Evolutionary conservation across 2,113 vertebrate species (phyloP), one percentile per base, ranked within the genome.

Genomic region (Piprites chloris): DNA sequence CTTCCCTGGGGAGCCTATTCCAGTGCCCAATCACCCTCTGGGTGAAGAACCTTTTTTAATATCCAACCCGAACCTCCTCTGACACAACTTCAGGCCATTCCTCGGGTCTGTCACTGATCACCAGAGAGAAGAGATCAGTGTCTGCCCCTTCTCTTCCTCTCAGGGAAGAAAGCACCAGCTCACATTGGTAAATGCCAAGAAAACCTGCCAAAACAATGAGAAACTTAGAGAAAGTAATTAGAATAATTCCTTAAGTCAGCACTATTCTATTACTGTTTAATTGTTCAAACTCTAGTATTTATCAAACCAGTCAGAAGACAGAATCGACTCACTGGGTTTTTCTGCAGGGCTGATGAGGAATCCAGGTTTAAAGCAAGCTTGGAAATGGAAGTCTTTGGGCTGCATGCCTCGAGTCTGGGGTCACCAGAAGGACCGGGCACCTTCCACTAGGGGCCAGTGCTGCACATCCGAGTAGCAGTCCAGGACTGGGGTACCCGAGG

Each of bases 361-460:
- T 71, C 19, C 30, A 73, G 10, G 46, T 96, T 90, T 85, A 75
- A 88, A 56, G 91, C 9, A 84, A 85, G 28, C 22, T 28, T 67
- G 46, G 20, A 94, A 90, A 86, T 4, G 10, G 66, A 80, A 68
- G 65, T 37, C 46, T 35, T 49, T 14, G 47, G 15, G 56, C 44
- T 55, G 52, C 12, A 9, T 3, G 24, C 9, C 10, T 77, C 6
- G 42, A 69, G 44, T 4, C 18, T 8, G 4, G 50, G 52, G 62
- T 28, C 32, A 73, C 15, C 35, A 65, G 32, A 55, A 65, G 47
- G 28, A 41, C 2, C 0, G 0, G 35, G 47, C 17, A 62, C 17
- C 44, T 39, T 78, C 82, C 94, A 66, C 85, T 47, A 88, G 96
- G 28, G 81, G 85, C 82, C 91, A 95, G 67, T 44, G 41, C 68